phyloP scores from a whole-genome alignment of 2,113 vertebrate genomes.

The Cyanocitta stelleri region DNA sequence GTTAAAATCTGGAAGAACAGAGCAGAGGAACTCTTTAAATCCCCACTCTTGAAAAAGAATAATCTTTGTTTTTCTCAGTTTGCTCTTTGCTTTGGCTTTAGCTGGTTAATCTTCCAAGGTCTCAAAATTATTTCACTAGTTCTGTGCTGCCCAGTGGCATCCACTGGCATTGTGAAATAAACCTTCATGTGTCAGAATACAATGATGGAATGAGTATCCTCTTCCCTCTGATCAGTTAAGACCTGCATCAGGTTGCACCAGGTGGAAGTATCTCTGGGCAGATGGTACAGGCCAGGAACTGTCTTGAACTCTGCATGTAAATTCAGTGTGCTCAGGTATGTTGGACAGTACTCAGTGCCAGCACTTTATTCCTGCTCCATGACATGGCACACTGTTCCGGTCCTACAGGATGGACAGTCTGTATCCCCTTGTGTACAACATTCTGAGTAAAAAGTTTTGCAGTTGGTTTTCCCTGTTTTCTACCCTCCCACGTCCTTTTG shows the following conservation, averaged over 20 bases:
- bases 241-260: not conserved
- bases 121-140: not conserved
- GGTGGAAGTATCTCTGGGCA: not conserved
- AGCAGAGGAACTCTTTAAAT: not conserved
- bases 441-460: not conserved
- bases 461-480: not conserved
- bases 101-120: not conserved
- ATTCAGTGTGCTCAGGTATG: accelerated
- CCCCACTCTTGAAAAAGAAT: not conserved
- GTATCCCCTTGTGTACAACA: not conserved
- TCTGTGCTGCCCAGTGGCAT: not conserved
- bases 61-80: not conserved
- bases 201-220: not conserved
- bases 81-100: not conserved
- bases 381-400: not conserved
- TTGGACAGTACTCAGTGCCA: not conserved
- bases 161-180: not conserved
- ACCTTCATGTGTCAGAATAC: not conserved
- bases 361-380: not conserved
- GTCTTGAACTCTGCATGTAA: not conserved
- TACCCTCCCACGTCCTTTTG: not conserved
- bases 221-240: not conserved
- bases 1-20: not conserved
- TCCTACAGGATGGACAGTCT: not conserved
- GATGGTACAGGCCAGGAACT: not conserved